These are phyloP conservation scores for Trypoxylon attenuatum DNA, from an alignment of 2,888 invertebrate genomes.

Conservation along the genomic window DNA sequence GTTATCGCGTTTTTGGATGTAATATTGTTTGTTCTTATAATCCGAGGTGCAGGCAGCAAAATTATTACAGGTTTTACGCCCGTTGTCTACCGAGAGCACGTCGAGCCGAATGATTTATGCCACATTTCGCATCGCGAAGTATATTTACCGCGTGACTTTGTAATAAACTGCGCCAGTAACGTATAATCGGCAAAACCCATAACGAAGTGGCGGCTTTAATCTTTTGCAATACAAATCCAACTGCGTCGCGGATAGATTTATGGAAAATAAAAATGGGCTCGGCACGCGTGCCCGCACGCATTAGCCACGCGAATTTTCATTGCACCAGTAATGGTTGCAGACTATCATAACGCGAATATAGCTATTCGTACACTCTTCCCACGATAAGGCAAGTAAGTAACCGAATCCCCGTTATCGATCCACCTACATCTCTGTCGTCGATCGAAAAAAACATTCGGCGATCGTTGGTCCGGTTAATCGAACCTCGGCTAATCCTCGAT, in stretches of 20 bases:
- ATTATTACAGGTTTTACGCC: slow-evolving; percentile 5
- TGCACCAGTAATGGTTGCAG: no score
- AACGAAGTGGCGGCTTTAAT: slow-evolving; percentile 16
- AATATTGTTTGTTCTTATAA: slow-evolving; percentile 16
- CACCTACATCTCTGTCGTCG: no score
- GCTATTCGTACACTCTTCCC: no score
- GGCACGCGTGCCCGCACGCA: neutral
- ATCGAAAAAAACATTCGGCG: no score
- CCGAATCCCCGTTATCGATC: no score
- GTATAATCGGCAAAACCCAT: slow-evolving; percentile 15
- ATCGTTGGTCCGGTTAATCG: no score
- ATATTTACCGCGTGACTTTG: slow-evolving; percentile 7
- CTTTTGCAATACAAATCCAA: slow-evolving; percentile 9
- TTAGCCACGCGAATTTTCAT: no score
- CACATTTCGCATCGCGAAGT: slow-evolving; percentile 6
- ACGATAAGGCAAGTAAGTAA: no score
- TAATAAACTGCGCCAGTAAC: slow-evolving; percentile 17
- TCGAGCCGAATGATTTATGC: neutral
- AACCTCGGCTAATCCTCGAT: no score
- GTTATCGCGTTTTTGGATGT: slow-evolving; percentile 16
- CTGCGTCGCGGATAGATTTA: neutral
- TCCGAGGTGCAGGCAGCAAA: slow-evolving; percentile 11
- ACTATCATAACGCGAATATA: no score
- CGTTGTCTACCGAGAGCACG: slow-evolving; percentile 1
- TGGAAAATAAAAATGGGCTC: neutral